These are phyloP conservation scores for Oophaga sylvatica DNA, from an alignment of 2,797 vertebrate genomes.

Conservation along the genomic window DNA sequence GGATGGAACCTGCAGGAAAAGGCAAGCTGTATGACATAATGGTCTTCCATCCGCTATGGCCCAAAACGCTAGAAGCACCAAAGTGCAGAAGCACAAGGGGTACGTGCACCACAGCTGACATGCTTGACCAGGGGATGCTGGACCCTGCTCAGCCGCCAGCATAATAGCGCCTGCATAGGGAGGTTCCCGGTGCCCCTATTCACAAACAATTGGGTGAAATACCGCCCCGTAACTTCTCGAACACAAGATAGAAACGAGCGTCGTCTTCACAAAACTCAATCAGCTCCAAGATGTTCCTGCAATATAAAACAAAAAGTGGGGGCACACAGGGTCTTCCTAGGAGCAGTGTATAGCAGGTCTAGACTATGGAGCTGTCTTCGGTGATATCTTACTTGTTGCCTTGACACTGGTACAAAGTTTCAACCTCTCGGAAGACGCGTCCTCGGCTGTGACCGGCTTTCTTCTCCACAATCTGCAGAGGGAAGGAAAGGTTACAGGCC, in stretches of 20 bases:
- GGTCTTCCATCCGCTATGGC: too few relatives aligned
- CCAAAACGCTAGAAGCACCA: too few relatives aligned
- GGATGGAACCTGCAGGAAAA: constrained; percentile 84
- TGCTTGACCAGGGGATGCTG: too few relatives aligned
- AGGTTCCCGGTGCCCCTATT: too few relatives aligned
- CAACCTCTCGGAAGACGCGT: constrained; percentile 93
- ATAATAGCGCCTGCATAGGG: too few relatives aligned
- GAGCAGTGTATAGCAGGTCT: too few relatives aligned
- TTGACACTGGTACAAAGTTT: constrained; percentile 96
- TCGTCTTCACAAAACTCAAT: constrained; percentile 97
- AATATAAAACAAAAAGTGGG: constrained; percentile 38
- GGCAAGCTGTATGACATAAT: not conserved
- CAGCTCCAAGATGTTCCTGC: constrained; percentile 94
- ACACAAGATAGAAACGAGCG: constrained; percentile 92
- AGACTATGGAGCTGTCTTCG: too few relatives aligned
- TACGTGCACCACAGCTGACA: too few relatives aligned
- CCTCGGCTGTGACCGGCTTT: constrained; percentile 89
- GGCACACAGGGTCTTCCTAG: too few relatives aligned
- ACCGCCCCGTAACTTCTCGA: constrained; percentile 97
- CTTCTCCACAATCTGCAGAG: constrained; percentile 91
- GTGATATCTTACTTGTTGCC: constrained; percentile 83
- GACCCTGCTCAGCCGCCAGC: too few relatives aligned
- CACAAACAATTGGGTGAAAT: constrained; percentile 24
- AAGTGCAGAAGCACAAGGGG: too few relatives aligned
- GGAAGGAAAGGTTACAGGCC: not conserved